Conservation (phyloP, 2,113 vertebrate genomes). For the Chauna torquata region DNA sequence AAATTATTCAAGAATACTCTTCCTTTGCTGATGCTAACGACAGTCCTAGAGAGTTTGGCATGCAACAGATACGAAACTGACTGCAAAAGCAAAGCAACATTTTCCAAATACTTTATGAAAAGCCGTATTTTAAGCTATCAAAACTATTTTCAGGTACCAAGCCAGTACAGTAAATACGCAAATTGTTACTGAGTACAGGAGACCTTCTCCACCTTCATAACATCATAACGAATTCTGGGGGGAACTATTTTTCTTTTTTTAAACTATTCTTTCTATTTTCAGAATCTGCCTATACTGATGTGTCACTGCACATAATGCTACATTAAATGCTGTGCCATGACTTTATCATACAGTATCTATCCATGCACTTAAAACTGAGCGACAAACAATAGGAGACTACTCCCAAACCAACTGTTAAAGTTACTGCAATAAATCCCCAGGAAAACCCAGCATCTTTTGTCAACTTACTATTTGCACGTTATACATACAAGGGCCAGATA, state of each 20-base stretch:
- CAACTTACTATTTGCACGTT: not conserved
- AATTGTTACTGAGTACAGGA: not conserved
- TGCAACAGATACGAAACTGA: not conserved
- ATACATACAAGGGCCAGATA: not conserved
- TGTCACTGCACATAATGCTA: not conserved
- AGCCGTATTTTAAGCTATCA: not conserved
- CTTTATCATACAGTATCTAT: not conserved
- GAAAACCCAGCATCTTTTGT: not conserved
- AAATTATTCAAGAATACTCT: not conserved
- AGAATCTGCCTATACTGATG: not conserved
- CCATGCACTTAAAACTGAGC: not conserved
- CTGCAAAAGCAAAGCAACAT: not conserved
- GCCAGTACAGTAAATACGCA: not conserved
- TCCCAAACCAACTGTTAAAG: not conserved
- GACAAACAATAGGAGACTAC: not conserved
- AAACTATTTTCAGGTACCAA: not conserved
- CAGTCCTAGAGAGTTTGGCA: not conserved
- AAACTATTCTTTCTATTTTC: not conserved
- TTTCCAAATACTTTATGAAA: not conserved
- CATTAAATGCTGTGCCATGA: not conserved
- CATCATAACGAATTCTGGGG: not conserved
- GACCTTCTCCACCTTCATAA: not conserved
- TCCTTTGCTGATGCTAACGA: not conserved
- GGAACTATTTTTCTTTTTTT: not conserved
- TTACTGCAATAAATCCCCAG: not conserved